Conservation (phyloP, 2,888 invertebrate species). For the Synanthedon vespiformis region DNA sequence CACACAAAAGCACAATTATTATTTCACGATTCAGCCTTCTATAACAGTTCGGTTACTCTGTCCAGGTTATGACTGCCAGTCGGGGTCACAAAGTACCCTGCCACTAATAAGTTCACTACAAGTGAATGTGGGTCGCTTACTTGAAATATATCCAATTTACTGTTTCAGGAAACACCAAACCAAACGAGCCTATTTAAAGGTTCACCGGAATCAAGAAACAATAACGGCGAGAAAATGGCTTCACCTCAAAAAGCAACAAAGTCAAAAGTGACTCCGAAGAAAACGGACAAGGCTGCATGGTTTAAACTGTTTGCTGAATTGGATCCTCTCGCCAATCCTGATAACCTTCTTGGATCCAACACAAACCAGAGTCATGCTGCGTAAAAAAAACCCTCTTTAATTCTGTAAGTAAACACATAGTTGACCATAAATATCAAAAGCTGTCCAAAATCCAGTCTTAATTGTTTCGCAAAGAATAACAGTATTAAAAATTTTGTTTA, state of each 20-base stretch:
- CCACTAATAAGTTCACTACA: too few species aligned
- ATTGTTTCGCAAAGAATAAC: too few species aligned
- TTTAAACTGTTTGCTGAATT: conserved; percentile 92
- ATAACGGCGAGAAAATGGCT: conserved; percentile 4
- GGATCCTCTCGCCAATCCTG: conserved; percentile 91
- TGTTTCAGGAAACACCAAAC: conserved; percentile 29
- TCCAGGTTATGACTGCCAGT: too few species aligned
- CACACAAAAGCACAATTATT: too few species aligned
- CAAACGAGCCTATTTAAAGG: conserved; percentile 24
- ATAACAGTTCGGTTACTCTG: too few species aligned
- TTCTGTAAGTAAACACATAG: too few species aligned
- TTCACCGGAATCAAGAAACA: conserved; percentile 24
- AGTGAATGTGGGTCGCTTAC: too few species aligned
- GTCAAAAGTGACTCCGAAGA: conserved; percentile 44
- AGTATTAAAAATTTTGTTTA: too few species aligned
- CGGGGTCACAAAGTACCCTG: too few species aligned
- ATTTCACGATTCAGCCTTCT: too few species aligned
- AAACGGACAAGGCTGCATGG: conserved; percentile 76
- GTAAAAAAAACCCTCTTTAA: conserved; percentile 17
- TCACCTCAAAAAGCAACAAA: conserved; percentile 16
- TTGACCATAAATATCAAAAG: too few species aligned
- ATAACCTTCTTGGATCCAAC: conserved; percentile 60
- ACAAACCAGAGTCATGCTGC: conserved; percentile 65
- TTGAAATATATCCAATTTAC: not conserved
- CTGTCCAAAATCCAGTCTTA: too few species aligned